phyloP scores from a whole-genome alignment of 2,797 vertebrate species.

The Enteromius trimaculatus region DNA sequence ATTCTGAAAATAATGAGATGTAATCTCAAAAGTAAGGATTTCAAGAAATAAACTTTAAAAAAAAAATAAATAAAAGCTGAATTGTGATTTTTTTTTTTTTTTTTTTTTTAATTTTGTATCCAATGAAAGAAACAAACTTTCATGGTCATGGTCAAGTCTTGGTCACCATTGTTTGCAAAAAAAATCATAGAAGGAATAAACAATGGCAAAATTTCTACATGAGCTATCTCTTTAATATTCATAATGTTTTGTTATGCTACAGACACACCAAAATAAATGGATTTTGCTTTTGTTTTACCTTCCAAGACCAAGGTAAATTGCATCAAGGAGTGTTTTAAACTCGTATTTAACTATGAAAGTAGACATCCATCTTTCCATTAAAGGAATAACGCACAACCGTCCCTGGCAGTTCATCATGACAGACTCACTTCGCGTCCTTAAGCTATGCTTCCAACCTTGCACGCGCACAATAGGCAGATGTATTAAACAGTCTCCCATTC shows the following conservation, averaged over 20 bases:
- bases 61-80: background rate
- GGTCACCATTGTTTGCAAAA: background rate
- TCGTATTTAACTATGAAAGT: constrained; percentile 22
- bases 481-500: constrained; percentile 59
- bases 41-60: background rate
- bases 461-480: constrained; percentile 28
- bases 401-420: constrained; percentile 45
- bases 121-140: background rate
- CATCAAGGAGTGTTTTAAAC: constrained; percentile 32
- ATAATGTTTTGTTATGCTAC: background rate
- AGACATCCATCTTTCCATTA: constrained; percentile 45
- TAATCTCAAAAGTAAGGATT: background rate
- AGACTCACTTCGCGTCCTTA: constrained; percentile 20
- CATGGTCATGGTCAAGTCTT: background rate
- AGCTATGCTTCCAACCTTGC: constrained; percentile 34
- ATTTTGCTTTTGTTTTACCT: constrained; percentile 30
- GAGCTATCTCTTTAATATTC: background rate
- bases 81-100: background rate
- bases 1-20: background rate
- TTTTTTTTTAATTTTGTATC: background rate
- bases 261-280: background rate
- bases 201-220: background rate
- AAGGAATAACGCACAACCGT: constrained; percentile 4
- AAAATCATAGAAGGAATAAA: background rate
- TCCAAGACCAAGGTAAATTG: constrained; percentile 35